These are phyloP conservation scores for Chaunax sp. DNA, from an alignment of 2,797 vertebrate species.

Conservation along the genomic window DNA sequence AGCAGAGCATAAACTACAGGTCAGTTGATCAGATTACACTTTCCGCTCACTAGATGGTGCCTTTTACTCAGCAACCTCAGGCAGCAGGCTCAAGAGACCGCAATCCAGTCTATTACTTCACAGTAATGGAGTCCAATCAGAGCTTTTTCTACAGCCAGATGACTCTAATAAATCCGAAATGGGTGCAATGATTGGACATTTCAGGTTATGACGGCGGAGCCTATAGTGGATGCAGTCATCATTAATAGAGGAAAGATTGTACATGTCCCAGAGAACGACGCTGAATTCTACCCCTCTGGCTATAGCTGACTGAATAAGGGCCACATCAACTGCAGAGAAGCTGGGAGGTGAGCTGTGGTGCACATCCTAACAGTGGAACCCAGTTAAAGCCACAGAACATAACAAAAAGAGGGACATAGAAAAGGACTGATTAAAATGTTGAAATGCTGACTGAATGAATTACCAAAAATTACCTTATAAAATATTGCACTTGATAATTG, in stretches of 20 bases:
- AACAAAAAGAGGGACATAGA: constrained; percentile 27
- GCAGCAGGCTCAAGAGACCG: background rate
- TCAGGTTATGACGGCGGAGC: constrained; percentile 41
- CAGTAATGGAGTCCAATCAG: constrained; percentile 43
- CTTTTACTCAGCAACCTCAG: constrained; percentile 28
- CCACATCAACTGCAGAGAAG: constrained; percentile 47
- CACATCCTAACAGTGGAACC: constrained; percentile 46
- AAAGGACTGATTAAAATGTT: constrained; percentile 32
- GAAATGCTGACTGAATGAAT: constrained; percentile 20
- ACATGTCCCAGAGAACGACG: constrained; percentile 48
- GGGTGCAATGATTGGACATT: constrained; percentile 45
- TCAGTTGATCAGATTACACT: constrained; percentile 10
- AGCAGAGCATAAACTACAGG: constrained; percentile 22
- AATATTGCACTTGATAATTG: constrained; percentile 12
- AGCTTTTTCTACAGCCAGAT: constrained; percentile 37
- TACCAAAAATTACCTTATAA: constrained; percentile 15
- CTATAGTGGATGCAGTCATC: constrained; percentile 43
- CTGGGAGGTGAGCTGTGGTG: constrained; percentile 47
- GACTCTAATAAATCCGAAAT: constrained; percentile 45
- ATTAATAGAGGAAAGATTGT: constrained; percentile 42
- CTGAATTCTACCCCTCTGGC: constrained; percentile 30
- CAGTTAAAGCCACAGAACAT: constrained; percentile 58
- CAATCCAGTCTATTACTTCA: constrained; percentile 40
- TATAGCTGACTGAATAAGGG: constrained; percentile 17
- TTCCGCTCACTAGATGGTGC: constrained; percentile 70